Base-by-base conservation (phyloP, 2,797 vertebrate genomes). In the Hephaestus fuliginosus region DNA sequence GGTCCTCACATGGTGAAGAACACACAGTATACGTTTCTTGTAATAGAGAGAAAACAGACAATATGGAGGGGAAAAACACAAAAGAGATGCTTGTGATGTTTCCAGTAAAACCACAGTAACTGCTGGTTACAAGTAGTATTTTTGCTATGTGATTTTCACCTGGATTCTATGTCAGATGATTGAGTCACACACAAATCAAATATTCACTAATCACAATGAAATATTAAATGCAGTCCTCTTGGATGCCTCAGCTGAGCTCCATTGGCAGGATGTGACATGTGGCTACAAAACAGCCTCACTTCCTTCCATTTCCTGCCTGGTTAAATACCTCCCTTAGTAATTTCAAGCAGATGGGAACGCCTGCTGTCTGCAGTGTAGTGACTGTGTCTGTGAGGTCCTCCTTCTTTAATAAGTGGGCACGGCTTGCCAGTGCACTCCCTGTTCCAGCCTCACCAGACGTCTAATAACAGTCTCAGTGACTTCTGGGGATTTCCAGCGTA, bases 381-480 rank as follows among this genome's bases (percentile, higher is more conserved):
- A 76, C 85, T 92, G 79, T 20, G 25, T 76, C 80, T 88, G 74
- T 82, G 69, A 82, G 82, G 84, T 83, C 83, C 81, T 88, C 88
- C 80, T 90, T 25, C 57, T 88, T 88, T 92, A 93, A 93, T 91
- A 85, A 91, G 77, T 78, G 87, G 88, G 86, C 90, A 84, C 15
- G 51, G 58, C 52, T 76, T 91, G 89, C 90, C 90, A 92, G 83
- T 70, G 72, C 78, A 78, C 89, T 90, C 81, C 84, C 83, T 30
- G 44, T 78, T 85, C 70, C 77, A 87, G 86, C 87, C 83, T 89
- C 80, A 76, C 64, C 92, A 93, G 91, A 92, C 87, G 61, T 82
- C 83, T 92, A 91, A 92, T 93, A 91, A 88, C 86, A 87, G 90
- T 86, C 86, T 85, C 49, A 13, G 80, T 84, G 88, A 78, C 85